Percentiles rank a stretch among this genome's conserved stretches.
These are phyloP conservation scores for Rhyacophila evoluta DNA, from an alignment of 2,888 invertebrate genomes.

Conservation along the genomic window DNA sequence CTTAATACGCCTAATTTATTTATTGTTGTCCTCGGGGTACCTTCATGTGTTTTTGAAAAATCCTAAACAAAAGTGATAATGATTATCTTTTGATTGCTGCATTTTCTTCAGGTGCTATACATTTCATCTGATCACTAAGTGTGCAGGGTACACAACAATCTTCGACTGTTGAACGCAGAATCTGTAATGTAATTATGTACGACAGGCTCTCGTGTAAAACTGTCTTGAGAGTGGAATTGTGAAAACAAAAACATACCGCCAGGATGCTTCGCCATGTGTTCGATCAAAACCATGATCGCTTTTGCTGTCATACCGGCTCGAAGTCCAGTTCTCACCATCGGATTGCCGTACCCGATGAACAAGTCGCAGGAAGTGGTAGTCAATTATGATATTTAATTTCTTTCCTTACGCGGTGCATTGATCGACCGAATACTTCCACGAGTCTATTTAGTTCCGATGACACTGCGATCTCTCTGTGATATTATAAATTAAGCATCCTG, in stretches of 20 bases:
- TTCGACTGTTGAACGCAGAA: not conserved
- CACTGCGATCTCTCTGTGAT: conserved; percentile 1
- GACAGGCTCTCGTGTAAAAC: not conserved
- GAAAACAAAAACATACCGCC: not conserved
- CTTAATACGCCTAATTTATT: not conserved
- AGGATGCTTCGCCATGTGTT: not conserved
- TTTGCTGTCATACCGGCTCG: not conserved
- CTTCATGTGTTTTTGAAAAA: too few relatives aligned
- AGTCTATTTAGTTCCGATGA: conserved; percentile 6
- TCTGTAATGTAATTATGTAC: too few relatives aligned
- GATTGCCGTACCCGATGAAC: not conserved
- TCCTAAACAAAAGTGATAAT: too few relatives aligned
- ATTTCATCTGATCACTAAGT: not conserved
- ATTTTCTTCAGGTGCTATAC: too few relatives aligned
- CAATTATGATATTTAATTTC: conserved; percentile 20
- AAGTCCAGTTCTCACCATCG: not conserved
- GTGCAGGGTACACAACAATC: not conserved
- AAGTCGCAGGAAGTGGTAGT: not conserved
- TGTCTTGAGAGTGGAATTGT: not conserved
- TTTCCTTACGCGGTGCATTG: conserved; percentile 47
- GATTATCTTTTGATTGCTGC: too few relatives aligned
- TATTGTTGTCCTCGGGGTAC: too few relatives aligned
- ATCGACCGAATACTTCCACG: not conserved
- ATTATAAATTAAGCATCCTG: not conserved
- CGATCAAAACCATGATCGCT: not conserved